Evolutionary conservation across 2,113 vertebrate genomes (phyloP).

Genomic region (Aleadryas rufinucha): DNA sequence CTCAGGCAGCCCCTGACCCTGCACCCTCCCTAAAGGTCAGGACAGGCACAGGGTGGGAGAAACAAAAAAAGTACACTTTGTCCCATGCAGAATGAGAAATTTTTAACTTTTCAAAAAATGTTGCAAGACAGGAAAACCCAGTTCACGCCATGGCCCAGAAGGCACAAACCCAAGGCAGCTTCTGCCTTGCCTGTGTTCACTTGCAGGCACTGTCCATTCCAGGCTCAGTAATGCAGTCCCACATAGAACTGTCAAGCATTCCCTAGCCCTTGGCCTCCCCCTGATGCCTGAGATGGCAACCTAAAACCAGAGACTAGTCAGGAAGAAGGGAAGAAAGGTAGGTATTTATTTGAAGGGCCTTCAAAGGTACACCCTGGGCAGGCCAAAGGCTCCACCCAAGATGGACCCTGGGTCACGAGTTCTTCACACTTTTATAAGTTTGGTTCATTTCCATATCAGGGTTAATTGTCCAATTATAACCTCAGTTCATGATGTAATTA

Average conservation of each 20-base stretch:
- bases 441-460: too few species aligned
- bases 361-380: too few species aligned
- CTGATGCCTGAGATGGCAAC: too few species aligned
- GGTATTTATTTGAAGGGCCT: too few species aligned
- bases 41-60: accelerated
- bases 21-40: not conserved
- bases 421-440: too few species aligned
- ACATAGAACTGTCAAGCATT: accelerated
- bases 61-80: not conserved
- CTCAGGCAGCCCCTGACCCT: not conserved
- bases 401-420: too few species aligned
- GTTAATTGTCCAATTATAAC: too few species aligned
- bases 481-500: too few species aligned
- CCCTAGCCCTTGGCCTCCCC: too few species aligned
- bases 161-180: not conserved
- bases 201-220: not conserved
- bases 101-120: conserved; percentile 35
- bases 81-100: not conserved
- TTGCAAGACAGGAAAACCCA: conserved; percentile 37
- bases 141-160: not conserved
- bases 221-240: not conserved
- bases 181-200: not conserved
- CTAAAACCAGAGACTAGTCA: too few species aligned
- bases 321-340: too few species aligned
- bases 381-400: too few species aligned